Conservation (phyloP, 2,888 invertebrate genomes). For the Mimachlamys varia region DNA sequence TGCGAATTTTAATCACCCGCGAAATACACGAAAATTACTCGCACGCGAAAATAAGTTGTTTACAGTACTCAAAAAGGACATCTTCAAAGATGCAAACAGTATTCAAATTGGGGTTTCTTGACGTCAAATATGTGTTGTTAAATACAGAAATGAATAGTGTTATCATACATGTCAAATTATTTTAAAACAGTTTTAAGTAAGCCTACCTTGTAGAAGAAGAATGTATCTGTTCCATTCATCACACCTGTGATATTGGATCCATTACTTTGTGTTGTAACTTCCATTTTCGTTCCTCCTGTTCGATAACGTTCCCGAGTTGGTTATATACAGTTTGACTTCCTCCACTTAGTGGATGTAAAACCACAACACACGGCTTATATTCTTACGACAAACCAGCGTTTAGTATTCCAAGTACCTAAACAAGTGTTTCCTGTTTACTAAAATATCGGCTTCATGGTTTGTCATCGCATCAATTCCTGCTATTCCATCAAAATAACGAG, state of each 20-base stretch:
- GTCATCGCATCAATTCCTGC: background rate
- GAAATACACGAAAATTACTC: too few relatives aligned
- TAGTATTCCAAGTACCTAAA: too few relatives aligned
- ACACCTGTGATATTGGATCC: background rate
- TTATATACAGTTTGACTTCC: background rate
- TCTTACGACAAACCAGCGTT: too few relatives aligned
- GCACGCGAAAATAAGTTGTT: too few relatives aligned
- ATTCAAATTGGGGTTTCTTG: too few relatives aligned
- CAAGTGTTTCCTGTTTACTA: background rate
- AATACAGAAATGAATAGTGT: too few relatives aligned
- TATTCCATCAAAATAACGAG: background rate
- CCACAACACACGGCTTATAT: background rate
- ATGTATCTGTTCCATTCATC: background rate
- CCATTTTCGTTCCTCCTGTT: background rate
- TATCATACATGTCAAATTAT: too few relatives aligned
- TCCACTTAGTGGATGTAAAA: background rate
- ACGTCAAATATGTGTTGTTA: too few relatives aligned
- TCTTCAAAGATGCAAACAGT: too few relatives aligned
- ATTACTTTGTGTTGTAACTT: background rate
- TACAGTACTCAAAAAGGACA: too few relatives aligned
- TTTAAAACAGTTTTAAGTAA: too few relatives aligned
- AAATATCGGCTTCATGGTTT: background rate
- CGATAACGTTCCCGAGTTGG: background rate
- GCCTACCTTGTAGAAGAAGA: constrained; percentile 5
- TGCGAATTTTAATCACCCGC: too few relatives aligned